Conservation (phyloP, 2,888 invertebrate species). For the Acronicta leporina region DNA sequence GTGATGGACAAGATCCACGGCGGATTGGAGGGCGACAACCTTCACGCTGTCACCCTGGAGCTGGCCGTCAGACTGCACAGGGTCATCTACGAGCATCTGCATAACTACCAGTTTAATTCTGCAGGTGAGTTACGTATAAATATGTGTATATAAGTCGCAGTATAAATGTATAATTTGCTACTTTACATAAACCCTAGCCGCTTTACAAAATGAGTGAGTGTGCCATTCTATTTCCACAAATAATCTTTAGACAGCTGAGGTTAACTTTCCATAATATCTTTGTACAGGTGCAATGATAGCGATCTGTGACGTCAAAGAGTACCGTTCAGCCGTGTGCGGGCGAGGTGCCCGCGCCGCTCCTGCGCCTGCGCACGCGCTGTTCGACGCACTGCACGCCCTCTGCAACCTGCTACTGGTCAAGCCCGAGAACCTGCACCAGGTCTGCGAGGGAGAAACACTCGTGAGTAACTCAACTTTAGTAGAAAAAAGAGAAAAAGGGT, state of each 20-base stretch:
- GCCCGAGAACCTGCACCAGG: slow-evolving; percentile 98
- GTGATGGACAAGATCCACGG: slow-evolving; percentile 94
- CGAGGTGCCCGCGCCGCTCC: slow-evolving; percentile 87
- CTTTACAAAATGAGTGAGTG: no score
- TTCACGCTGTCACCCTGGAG: slow-evolving; percentile 95
- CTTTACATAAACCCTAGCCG: no score
- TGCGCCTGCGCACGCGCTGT: slow-evolving; percentile 94
- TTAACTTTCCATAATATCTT: not conserved
- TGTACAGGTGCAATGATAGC: slow-evolving; percentile 97
- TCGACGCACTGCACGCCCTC: slow-evolving; percentile 98
- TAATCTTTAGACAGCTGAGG: not conserved
- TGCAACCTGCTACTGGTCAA: slow-evolving; percentile 98
- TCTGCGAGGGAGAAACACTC: slow-evolving; percentile 97
- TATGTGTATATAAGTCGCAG: no score
- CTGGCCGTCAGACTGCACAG: slow-evolving; percentile 97
- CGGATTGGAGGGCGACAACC: slow-evolving; percentile 97
- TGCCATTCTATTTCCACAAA: no score
- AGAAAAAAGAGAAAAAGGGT: no score
- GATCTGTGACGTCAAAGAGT: slow-evolving; percentile 99
- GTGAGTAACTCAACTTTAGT: slow-evolving; percentile 86
- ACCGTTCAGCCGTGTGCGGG: slow-evolving; percentile 95
- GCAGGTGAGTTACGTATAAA: slow-evolving; percentile 90
- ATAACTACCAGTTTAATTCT: slow-evolving; percentile 98
- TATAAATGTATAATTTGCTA: no score
- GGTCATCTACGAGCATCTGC: slow-evolving; percentile 97